Evolutionary conservation across 2,888 invertebrate genomes (phyloP).

Genomic region (Dicyrtomina minuta): DNA sequence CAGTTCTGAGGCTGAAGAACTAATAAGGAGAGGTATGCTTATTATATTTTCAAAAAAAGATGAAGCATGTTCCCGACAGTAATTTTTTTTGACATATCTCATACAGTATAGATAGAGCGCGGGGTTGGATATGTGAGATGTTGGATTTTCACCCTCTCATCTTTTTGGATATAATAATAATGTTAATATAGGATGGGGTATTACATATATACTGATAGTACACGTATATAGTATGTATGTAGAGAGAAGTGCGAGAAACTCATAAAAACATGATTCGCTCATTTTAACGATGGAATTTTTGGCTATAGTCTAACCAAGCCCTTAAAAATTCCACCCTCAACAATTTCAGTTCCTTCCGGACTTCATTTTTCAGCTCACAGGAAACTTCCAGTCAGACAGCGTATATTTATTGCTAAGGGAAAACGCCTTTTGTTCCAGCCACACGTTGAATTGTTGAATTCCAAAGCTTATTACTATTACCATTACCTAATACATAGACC

Average conservation of each 20-base stretch:
- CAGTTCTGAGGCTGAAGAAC: too few relatives aligned
- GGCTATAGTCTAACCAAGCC: slow-evolving; percentile 26
- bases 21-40: too few relatives aligned
- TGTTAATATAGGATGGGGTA: too few relatives aligned
- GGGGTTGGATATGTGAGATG: too few relatives aligned
- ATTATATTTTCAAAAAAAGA: too few relatives aligned
- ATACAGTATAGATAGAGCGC: too few relatives aligned
- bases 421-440: slow-evolving; percentile 29
- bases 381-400: slow-evolving; percentile 26
- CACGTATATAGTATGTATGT: too few relatives aligned
- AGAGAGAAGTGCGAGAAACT: slow-evolving; percentile 14
- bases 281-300: slow-evolving; percentile 20
- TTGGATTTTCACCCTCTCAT: too few relatives aligned
- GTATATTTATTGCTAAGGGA: slow-evolving; percentile 26
- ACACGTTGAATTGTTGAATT: slow-evolving; percentile 23
- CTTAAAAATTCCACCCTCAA: slow-evolving; percentile 27
- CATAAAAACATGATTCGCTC: slow-evolving; percentile 23
- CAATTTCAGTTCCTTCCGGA: slow-evolving; percentile 27
- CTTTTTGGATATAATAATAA: too few relatives aligned
- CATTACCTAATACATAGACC: not conserved
- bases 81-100: too few relatives aligned
- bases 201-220: too few relatives aligned
- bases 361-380: slow-evolving; percentile 22
- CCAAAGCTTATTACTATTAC: slow-evolving; percentile 13
- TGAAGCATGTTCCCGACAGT: too few relatives aligned